Evolutionary conservation across 2,797 vertebrate genomes (phyloP), one percentile per base, ranked within the genome.

Genomic region (Dicrostonyx torquatus): DNA sequence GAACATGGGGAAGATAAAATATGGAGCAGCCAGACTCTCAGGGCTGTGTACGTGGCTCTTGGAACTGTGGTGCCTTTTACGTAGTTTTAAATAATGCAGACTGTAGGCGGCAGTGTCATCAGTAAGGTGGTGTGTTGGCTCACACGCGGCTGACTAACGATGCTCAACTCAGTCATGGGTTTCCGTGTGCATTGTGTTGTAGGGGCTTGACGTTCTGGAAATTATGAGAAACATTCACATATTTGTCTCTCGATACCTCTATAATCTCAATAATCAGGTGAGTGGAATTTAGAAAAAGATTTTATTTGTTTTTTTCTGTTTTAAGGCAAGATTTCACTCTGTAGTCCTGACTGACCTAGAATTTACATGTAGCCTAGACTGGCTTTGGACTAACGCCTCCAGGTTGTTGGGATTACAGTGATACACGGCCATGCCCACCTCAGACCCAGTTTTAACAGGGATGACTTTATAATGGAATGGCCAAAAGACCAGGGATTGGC

Each of bases 191-290:
- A 60, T 97, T 96, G 90, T 98, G 18, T 96, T 96, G 96, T 97
- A 99, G 99, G 99, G 99, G 94, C 98, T 99, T 97, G 99, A 99
- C 93, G 99, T 99, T 96, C 97, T 99, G 98, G 99, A 99, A 98
- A 99, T 99, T 96, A 99, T 99, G 99, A 99, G 99, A 98, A 99
- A 99, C 98, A 99, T 99, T 97, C 99, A 99, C 45, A 99, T 99
- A 40, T 99, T 99, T 98, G 99, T 99, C 78, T 99, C 99, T 0
- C 99, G 99, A 91, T 99, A 99, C 97, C 99, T 99, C 94, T 99
- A 99, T 98, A 99, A 99, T 98, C 99, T 99, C 92, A 99, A 99
- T 98, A 99, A 99, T 98, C 99, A 99, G 99, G 99, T 99, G 94
- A 98, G 98, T 95, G 10, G 24, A 6, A 83, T 93, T 95, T 89